Percentiles rank a stretch among this genome's conserved stretches.
Evolutionary conservation across 2,113 vertebrate species (phyloP).

Genomic region (Chrysochloris asiatica): DNA sequence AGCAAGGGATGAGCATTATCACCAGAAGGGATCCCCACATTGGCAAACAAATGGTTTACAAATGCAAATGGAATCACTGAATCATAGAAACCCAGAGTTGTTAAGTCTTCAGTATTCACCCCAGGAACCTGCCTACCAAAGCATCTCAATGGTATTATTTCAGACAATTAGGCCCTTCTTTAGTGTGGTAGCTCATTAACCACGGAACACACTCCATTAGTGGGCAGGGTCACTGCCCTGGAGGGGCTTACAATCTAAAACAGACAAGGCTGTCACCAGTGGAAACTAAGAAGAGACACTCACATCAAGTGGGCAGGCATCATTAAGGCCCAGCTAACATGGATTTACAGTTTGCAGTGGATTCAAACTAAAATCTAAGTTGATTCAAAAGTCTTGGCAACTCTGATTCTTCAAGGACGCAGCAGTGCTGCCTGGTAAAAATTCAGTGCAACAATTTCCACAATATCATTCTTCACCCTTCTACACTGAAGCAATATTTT

Average conservation of each 20-base stretch:
- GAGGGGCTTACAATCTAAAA: not conserved
- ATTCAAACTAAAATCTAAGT: conserved; percentile 75
- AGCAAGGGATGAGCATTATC: not conserved
- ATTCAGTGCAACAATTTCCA: conserved; percentile 58
- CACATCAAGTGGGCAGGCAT: not conserved
- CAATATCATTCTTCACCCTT: conserved; percentile 63
- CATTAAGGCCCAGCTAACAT: conserved; percentile 63
- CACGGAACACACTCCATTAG: not conserved
- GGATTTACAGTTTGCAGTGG: conserved; percentile 69
- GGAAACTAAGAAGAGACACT: not conserved
- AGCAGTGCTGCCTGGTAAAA: not conserved
- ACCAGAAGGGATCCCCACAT: not conserved
- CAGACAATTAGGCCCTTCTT: not conserved
- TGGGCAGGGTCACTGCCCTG: not conserved
- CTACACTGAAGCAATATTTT: conserved; percentile 56
- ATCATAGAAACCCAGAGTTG: not conserved
- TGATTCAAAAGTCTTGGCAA: conserved; percentile 46
- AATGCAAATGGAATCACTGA: not conserved
- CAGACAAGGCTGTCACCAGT: not conserved
- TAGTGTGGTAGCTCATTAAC: not conserved
- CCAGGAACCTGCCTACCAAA: not conserved
- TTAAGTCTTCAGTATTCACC: not conserved
- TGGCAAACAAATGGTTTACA: conserved; percentile 7
- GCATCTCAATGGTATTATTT: conserved; percentile 7
- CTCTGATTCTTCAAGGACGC: conserved; percentile 60